Evolutionary conservation across 2,888 invertebrate species (phyloP).

Genomic region (Harpalus rubripes): DNA sequence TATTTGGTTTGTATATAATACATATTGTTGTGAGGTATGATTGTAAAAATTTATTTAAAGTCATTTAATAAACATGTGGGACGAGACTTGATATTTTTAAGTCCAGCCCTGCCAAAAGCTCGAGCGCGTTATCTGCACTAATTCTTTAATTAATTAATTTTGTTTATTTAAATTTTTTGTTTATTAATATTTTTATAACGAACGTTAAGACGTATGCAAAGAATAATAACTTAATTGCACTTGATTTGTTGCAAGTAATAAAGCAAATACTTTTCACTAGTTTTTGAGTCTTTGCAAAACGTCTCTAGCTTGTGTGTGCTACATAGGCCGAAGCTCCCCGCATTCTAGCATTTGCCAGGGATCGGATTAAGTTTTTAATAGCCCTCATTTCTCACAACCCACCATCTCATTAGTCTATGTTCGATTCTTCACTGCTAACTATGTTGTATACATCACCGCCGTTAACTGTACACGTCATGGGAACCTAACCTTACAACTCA

Average conservation of each 20-base stretch:
- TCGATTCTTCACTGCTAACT: conserved; percentile 51
- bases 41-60: conserved; percentile 64
- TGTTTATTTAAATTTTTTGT: conserved; percentile 47
- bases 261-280: neutral
- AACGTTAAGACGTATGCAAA: conserved; percentile 36
- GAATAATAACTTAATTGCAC: conserved; percentile 21
- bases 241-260: conserved; percentile 11
- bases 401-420: conserved; percentile 39
- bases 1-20: conserved; percentile 65
- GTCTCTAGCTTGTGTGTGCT: conserved; percentile 57
- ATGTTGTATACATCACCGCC: conserved; percentile 20
- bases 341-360: conserved; percentile 85
- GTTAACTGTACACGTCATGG: conserved; percentile 30
- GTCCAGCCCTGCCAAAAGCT: conserved; percentile 69
- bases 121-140: conserved; percentile 67
- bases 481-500: conserved; percentile 20
- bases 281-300: conserved; percentile 48
- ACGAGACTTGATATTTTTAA: conserved; percentile 60
- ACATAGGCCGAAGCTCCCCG: conserved; percentile 70
- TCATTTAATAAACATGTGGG: conserved; percentile 66
- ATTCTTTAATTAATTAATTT: conserved; percentile 55
- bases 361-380: conserved; percentile 78
- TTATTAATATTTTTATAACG: conserved; percentile 51
- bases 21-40: conserved; percentile 67
- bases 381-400: conserved; percentile 64